Percentiles rank a stretch among this genome's conserved stretches.
These are phyloP conservation scores for Cryptomyrus ogoouensis DNA, from an alignment of 2,113 vertebrate genomes.

Conservation along the genomic window DNA sequence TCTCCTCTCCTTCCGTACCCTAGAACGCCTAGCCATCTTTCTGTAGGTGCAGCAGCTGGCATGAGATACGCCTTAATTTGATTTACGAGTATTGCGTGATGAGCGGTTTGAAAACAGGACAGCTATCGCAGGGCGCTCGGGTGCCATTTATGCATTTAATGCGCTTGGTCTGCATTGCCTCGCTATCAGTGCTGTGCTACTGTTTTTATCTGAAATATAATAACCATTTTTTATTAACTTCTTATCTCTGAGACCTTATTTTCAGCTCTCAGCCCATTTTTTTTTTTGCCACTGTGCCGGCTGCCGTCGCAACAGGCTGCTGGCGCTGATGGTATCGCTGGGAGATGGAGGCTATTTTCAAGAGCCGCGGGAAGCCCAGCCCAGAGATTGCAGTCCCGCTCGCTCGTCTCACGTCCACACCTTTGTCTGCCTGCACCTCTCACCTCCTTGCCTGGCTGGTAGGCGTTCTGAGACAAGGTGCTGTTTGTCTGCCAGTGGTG, in stretches of 20 bases:
- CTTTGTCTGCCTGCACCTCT: not conserved
- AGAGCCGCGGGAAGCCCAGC: slow-evolving; percentile 5
- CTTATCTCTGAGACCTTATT: slow-evolving; percentile 13
- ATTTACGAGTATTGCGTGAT: not conserved
- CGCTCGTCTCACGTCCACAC: not conserved
- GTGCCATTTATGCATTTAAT: not conserved
- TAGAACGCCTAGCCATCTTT: not conserved
- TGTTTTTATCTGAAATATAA: slow-evolving; percentile 5
- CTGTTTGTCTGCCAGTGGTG: not conserved
- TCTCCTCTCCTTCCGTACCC: not conserved
- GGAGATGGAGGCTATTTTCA: slow-evolving; percentile 14
- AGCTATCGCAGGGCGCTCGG: not conserved
- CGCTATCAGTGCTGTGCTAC: not conserved
- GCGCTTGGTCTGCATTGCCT: not conserved
- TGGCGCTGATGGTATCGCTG: not conserved
- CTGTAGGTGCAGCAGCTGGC: not conserved
- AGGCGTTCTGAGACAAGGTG: not conserved
- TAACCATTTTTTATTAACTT: slow-evolving; percentile 20
- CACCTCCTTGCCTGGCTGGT: not conserved
- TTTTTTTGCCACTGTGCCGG: not conserved
- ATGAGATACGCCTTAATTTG: not conserved
- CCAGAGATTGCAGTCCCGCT: slow-evolving; percentile 6
- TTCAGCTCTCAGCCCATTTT: not conserved
- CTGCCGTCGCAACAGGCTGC: slow-evolving; percentile 5
- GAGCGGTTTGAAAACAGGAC: not conserved